These are phyloP conservation scores for Caenorhabditis latens DNA, from an alignment of 1,140 invertebrate species.

Conservation along the genomic window DNA sequence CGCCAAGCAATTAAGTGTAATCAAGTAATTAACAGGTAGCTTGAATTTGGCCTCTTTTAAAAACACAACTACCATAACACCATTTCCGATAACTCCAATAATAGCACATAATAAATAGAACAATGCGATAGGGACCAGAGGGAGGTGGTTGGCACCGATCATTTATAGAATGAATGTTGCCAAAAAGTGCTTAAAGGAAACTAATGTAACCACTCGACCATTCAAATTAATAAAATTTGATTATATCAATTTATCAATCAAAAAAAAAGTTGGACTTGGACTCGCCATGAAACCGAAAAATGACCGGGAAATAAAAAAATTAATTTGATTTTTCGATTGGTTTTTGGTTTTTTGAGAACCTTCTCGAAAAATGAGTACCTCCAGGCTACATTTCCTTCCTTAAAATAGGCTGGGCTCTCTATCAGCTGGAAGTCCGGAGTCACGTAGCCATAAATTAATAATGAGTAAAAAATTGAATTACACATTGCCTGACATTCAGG, in stretches of 20 bases:
- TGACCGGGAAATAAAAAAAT: conserved; percentile 2
- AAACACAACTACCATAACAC: not conserved
- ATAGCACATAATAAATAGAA: conserved; percentile 20
- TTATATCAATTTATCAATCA: not conserved
- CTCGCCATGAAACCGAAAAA: conserved; percentile 1
- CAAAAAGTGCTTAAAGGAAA: not conserved
- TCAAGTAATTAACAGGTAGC: conserved; percentile 1
- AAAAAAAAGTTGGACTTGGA: not conserved
- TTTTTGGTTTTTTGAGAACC: no score
- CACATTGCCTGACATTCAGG: no score
- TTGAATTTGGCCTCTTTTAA: conserved; percentile 29
- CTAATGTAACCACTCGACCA: conserved; percentile 22
- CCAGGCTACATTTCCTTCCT: no score
- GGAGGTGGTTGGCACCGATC: not conserved
- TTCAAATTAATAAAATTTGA: not conserved
- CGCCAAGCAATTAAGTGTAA: not conserved
- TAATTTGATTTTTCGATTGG: not conserved
- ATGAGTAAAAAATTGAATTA: no score
- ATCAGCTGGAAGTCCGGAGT: no score
- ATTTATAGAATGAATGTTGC: not conserved
- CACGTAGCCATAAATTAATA: no score
- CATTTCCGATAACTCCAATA: conserved; percentile 7
- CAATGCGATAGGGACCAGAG: not conserved
- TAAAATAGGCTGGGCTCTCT: no score
- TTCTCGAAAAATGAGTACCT: no score